Evolutionary conservation across 2,797 vertebrate species (phyloP).

Genomic region (Pantherophis alleghaniensis): DNA sequence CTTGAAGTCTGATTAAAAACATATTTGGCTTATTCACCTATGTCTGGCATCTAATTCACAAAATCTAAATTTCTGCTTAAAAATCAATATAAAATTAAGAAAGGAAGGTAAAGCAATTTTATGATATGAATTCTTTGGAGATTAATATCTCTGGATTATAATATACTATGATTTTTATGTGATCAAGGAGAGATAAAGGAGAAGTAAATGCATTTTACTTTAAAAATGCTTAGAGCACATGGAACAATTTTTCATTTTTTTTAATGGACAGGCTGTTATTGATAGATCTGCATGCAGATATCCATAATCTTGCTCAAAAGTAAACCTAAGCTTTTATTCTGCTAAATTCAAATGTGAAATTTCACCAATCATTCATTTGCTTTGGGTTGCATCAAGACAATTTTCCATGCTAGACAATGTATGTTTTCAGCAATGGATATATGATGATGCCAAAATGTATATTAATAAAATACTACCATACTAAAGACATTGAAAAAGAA

Average conservation of each 20-base stretch:
- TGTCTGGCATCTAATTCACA: not conserved
- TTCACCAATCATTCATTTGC: not conserved
- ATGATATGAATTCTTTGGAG: not conserved
- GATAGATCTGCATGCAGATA: not conserved
- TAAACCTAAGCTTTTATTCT: conserved; percentile 16
- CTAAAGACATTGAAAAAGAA: not conserved
- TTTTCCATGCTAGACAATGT: not conserved
- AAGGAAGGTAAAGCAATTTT: not conserved
- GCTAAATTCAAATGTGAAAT: not conserved
- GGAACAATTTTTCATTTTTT: conserved; percentile 3
- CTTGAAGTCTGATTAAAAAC: not conserved
- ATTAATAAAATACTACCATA: not conserved
- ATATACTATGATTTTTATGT: not conserved
- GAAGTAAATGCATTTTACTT: conserved; percentile 16
- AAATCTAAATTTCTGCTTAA: not conserved
- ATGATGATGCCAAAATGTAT: not conserved
- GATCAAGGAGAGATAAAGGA: not conserved
- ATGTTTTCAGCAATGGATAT: not conserved
- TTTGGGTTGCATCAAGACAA: conserved; percentile 7
- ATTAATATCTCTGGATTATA: not conserved
- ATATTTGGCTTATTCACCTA: not conserved
- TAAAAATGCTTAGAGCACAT: not conserved
- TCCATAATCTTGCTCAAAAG: conserved; percentile 10
- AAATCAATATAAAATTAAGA: not conserved
- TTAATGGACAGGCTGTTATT: conserved; percentile 3